Evolutionary conservation across 1,140 invertebrate genomes (phyloP).

Genomic region (Drosophila orosa): DNA sequence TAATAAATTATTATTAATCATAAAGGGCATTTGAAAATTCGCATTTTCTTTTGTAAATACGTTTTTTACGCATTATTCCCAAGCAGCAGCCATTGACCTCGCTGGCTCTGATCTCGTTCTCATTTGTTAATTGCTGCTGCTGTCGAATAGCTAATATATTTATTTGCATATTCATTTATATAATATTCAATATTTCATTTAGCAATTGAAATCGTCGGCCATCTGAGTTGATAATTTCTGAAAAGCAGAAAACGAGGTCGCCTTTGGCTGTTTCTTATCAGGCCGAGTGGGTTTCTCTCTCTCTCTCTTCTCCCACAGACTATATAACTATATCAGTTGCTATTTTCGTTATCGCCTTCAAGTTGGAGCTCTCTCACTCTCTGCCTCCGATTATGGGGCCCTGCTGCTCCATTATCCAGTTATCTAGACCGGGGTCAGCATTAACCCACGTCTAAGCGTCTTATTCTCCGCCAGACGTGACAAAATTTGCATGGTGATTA

Average conservation of each 20-base stretch:
- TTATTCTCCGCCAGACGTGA: constrained; percentile 73
- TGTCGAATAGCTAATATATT: constrained; percentile 48
- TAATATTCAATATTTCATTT: constrained; percentile 35
- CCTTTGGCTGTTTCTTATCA: constrained; percentile 45
- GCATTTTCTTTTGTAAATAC: neutral
- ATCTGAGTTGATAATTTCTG: constrained; percentile 55
- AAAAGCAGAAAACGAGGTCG: constrained; percentile 44
- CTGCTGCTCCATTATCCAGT: constrained; percentile 49
- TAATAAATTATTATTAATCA: neutral
- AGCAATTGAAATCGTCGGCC: constrained; percentile 38
- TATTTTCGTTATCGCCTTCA: constrained; percentile 14
- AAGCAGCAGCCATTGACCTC: constrained; percentile 73
- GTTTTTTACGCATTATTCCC: constrained; percentile 53
- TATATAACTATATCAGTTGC: constrained; percentile 16
- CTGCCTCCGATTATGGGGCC: constrained; percentile 1
- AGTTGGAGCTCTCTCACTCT: neutral
- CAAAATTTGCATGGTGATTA: constrained; percentile 76
- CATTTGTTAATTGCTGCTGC: constrained; percentile 44
- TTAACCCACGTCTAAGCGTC: constrained; percentile 76
- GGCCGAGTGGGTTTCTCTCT: neutral
- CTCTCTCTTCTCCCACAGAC: constrained; percentile 11
- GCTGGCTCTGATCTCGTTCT: constrained; percentile 56
- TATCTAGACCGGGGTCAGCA: constrained; percentile 64
- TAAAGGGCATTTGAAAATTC: constrained; percentile 29
- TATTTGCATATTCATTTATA: constrained; percentile 36